phyloP scores from a whole-genome alignment of 2,888 invertebrate genomes.

The Drosophila anomalata region DNA sequence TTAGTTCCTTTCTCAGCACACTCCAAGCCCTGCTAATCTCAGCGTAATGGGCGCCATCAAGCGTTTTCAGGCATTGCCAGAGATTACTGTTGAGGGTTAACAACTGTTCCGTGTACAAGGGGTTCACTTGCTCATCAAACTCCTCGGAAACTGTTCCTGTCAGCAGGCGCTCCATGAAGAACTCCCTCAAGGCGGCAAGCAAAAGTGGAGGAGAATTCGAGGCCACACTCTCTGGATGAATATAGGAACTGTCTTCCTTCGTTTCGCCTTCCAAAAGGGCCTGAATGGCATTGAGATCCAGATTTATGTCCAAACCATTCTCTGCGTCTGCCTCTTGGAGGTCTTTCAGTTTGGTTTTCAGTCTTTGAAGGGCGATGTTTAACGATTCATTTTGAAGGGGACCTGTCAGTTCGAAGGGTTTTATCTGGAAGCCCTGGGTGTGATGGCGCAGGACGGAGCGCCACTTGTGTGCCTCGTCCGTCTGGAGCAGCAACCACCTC shows the following conservation, averaged over 20 bases:
- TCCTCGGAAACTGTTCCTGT: constrained; percentile 45
- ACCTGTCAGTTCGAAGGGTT: constrained; percentile 46
- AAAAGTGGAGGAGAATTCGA: constrained; percentile 36
- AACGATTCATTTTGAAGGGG: constrained; percentile 6
- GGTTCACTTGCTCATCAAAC: constrained; percentile 62
- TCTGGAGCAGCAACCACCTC: constrained; percentile 72
- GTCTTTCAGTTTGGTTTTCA: constrained; percentile 44
- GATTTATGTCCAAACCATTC: not conserved
- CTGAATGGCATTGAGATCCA: constrained; percentile 43
- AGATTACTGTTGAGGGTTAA: constrained; percentile 62
- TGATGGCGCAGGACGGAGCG: constrained; percentile 46
- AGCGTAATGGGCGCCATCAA: constrained; percentile 52
- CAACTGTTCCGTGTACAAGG: constrained; percentile 68
- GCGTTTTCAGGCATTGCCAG: constrained; percentile 66
- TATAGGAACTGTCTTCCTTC: constrained; percentile 33
- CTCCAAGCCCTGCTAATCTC: constrained; percentile 55
- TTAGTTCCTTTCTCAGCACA: constrained; percentile 39
- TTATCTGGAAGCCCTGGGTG: constrained; percentile 37
- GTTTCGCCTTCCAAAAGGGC: constrained; percentile 15
- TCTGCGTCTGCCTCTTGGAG: not conserved
- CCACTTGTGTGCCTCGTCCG: constrained; percentile 61
- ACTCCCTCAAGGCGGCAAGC: constrained; percentile 67
- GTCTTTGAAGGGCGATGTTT: constrained; percentile 15
- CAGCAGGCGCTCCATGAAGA: constrained; percentile 69
- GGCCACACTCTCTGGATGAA: constrained; percentile 17